A percentile compares a stretch with the other conserved stretches of the same genome.
Conservation (phyloP, 2,113 vertebrate genomes). For the Geococcyx californianus region DNA sequence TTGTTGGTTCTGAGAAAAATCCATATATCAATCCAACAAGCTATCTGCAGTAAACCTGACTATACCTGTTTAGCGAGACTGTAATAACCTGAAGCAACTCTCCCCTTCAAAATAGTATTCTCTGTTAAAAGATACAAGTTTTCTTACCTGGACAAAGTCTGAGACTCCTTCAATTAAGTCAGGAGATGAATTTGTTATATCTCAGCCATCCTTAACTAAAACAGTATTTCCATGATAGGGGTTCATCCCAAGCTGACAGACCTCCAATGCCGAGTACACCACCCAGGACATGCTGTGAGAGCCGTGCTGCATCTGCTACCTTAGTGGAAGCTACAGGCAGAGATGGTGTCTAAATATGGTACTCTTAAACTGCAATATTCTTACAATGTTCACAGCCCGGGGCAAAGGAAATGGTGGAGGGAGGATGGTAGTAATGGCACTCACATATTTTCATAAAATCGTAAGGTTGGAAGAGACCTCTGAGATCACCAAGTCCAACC, state of each 20-base stretch:
- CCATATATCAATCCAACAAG: background rate
- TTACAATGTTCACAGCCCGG: background rate
- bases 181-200: background rate
- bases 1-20: background rate
- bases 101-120: background rate
- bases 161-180: background rate
- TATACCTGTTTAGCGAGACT: fast-evolving
- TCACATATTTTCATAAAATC: background rate
- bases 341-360: background rate
- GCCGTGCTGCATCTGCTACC: fast-evolving
- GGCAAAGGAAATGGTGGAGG: background rate
- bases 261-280: background rate
- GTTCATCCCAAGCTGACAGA: background rate
- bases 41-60: background rate
- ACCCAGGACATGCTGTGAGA: background rate
- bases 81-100: background rate
- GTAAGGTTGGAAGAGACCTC: too few relatives aligned
- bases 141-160: background rate
- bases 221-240: fast-evolving
- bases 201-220: background rate
- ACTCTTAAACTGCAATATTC: background rate
- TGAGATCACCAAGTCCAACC: too few relatives aligned
- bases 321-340: background rate
- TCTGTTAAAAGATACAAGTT: background rate
- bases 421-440: fast-evolving